Evolutionary conservation across 2,797 vertebrate genomes (phyloP).

Genomic region (Aeoliscus strigatus): DNA sequence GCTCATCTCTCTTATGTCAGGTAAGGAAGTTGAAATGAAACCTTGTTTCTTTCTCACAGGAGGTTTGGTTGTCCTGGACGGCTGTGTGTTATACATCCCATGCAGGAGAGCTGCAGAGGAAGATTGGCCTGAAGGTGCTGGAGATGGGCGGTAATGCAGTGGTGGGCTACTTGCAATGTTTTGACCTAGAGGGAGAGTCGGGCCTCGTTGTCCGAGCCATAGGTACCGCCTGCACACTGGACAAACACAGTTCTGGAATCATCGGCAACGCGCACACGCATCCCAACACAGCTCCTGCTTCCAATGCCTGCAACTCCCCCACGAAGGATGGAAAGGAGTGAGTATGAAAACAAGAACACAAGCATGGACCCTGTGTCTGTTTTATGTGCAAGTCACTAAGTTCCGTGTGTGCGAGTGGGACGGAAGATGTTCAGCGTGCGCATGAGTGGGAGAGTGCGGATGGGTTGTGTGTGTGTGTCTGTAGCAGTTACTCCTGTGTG

Average conservation of each 20-base stretch:
- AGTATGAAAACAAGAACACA: conserved; percentile 75
- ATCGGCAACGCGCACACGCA: conserved; percentile 66
- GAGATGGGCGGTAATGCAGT: conserved; percentile 98
- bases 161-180: conserved; percentile 97
- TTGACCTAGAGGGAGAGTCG: conserved; percentile 96
- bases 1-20: conserved; percentile 98
- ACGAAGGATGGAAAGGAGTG: conserved; percentile 98
- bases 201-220: conserved; percentile 97
- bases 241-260: conserved; percentile 84
- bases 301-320: conserved; percentile 88
- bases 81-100: too few species aligned
- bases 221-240: conserved; percentile 95
- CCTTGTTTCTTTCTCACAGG: conserved; percentile 1
- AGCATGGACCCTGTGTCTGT: conserved; percentile 45
- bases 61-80: not conserved
- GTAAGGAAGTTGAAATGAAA: conserved; percentile 57
- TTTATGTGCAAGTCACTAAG: conserved; percentile 31
- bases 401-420: conserved; percentile 38
- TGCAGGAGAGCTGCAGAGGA: conserved; percentile 93
- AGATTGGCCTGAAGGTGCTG: conserved; percentile 96
- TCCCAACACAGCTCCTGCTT: conserved; percentile 65
- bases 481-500: conserved; percentile 47
- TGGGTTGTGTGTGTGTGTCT: conserved; percentile 19
- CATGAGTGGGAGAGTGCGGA: conserved; percentile 43
- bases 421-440: conserved; percentile 19